Base-by-base conservation (phyloP, 1,140 invertebrate species). In the Zaprionus africanus region DNA sequence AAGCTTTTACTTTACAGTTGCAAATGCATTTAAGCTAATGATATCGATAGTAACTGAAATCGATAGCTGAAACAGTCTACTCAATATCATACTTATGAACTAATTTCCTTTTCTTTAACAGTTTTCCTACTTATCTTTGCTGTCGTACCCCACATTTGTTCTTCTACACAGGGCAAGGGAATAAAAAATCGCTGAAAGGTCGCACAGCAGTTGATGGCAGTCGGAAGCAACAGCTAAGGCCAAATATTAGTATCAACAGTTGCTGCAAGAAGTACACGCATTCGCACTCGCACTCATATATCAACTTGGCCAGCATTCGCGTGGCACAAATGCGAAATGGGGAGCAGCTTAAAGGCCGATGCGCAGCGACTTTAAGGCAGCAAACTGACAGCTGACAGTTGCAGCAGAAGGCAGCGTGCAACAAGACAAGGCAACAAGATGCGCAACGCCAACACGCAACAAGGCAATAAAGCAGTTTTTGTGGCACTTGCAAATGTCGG, bases 341-440 rank as follows among this genome's bases (percentile, higher is more conserved):
- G 4, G 31, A 19, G 46, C 58, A 31, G 59, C 22, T 62, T 68
- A 36, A 34, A 24, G 51, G 19, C 51, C 22, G 26, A 28, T 28
- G 0, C 26, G 26, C 4, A 34, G n/a, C 54, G 34, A 51, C 62
- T 58, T 34, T 54, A 66, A 59, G 54, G 7, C 38, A 43, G 51
- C 19, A 22, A 56, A 34, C 46, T 49, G 61, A 65, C 43, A 70
- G 61, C 70, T 87, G 84, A 70, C 74, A 76, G 78, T 54, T 72
- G 67, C 65, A 67, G 76, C 67, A 81, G 63, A 77, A 78, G 77
- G 65, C 75, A 34, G 19, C 57, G 49, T 65, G 63, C 63, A 26
- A 36, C 57, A 43, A 13, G 46, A 24, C 46, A 24, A 13, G 46
- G 17, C 43, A 17, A 46, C 41, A 43, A 43, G 5, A 43, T 43